Evolutionary conservation across 1,140 invertebrate species (phyloP).

Genomic region (Drosophila ogumai): DNA sequence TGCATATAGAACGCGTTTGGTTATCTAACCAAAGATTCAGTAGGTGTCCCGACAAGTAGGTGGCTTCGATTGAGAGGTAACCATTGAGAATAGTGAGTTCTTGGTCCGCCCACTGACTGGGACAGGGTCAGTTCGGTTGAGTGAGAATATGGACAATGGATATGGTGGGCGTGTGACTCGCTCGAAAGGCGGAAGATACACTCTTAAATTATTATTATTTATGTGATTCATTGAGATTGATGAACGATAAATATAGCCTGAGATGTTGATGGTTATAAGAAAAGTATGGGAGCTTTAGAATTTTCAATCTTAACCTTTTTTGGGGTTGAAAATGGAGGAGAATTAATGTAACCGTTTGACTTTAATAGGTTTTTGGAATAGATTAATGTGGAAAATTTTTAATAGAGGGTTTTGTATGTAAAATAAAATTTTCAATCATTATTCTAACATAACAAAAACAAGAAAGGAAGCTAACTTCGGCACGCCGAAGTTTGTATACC

Average conservation of each 20-base stretch:
- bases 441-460: neutral
- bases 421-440: neutral
- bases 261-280: slow-evolving; percentile 3
- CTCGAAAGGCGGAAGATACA: slow-evolving; percentile 50
- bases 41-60: slow-evolving; percentile 34
- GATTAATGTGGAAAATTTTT: neutral
- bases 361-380: neutral
- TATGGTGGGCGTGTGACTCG: slow-evolving; percentile 32
- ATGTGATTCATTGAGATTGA: slow-evolving; percentile 23
- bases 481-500: too few relatives aligned
- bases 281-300: neutral
- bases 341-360: neutral
- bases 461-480: too few relatives aligned
- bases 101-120: slow-evolving; percentile 32
- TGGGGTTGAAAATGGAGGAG: neutral
- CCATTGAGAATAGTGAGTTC: slow-evolving; percentile 27
- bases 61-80: slow-evolving; percentile 35
- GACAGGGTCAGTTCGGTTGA: slow-evolving; percentile 28
- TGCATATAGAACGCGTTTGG: slow-evolving; percentile 33
- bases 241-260: slow-evolving; percentile 21
- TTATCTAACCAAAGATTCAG: slow-evolving; percentile 44
- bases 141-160: slow-evolving; percentile 23
- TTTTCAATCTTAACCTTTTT: neutral
- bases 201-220: slow-evolving; percentile 7
- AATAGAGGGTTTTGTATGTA: neutral